phyloP scores from a whole-genome alignment of 1,140 invertebrate species.

The Pachypsylla venusta region DNA sequence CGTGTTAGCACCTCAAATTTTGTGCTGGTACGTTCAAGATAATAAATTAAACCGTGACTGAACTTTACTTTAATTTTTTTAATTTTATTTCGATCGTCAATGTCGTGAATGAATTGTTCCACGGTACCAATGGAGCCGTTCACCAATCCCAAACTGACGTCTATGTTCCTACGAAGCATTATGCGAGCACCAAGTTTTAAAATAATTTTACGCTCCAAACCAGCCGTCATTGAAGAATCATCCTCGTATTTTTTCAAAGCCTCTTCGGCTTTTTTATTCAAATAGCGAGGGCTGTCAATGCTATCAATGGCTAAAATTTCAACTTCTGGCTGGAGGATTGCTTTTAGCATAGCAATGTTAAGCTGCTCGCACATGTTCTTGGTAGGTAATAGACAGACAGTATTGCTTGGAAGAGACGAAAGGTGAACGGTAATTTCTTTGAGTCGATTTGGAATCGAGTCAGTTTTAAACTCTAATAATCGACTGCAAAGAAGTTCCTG shows the following conservation, averaged over 20 bases:
- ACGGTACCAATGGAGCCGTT: conserved; percentile 25
- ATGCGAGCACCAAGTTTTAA: conserved; percentile 25
- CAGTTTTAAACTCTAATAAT: not conserved
- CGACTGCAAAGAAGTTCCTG: not conserved
- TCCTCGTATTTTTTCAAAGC: conserved; percentile 18
- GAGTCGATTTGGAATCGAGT: not conserved
- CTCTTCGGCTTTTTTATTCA: conserved; percentile 19
- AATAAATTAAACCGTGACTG: conserved; percentile 13
- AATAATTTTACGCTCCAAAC: conserved; percentile 21
- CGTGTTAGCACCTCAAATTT: conserved; percentile 28
- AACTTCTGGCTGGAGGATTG: conserved; percentile 21
- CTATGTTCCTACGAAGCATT: conserved; percentile 29
- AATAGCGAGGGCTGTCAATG: conserved; percentile 5
- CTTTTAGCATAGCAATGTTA: conserved; percentile 19
- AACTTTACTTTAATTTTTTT: not conserved
- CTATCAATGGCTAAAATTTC: conserved; percentile 22
- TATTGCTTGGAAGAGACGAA: not conserved
- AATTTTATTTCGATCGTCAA: not conserved
- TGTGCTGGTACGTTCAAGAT: conserved; percentile 21
- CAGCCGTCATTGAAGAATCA: conserved; percentile 21
- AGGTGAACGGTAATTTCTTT: conserved; percentile 9
- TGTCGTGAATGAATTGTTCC: conserved; percentile 16
- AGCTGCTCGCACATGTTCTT: conserved; percentile 6
- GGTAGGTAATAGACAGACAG: conserved; percentile 10
- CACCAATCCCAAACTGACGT: conserved; percentile 24